phyloP scores from a whole-genome alignment of 2,888 invertebrate species.

The Himalopsyche japonica region DNA sequence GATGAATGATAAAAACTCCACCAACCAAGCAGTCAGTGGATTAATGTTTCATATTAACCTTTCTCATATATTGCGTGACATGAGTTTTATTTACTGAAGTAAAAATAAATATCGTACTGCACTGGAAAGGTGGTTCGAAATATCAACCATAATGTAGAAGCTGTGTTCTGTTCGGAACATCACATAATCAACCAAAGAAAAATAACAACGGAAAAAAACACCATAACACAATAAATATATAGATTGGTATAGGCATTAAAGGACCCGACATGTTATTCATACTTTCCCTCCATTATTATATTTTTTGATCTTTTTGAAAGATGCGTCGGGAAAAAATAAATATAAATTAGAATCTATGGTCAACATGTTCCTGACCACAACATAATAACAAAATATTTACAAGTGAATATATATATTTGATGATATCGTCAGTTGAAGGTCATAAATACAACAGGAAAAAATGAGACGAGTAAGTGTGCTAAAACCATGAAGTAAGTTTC shows the following conservation, averaged over 20 bases:
- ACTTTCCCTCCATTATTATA: conserved; percentile 1
- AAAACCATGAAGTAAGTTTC: too few relatives aligned
- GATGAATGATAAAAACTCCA: too few relatives aligned
- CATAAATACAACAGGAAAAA: too few relatives aligned
- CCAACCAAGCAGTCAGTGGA: too few relatives aligned
- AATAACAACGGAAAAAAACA: background rate
- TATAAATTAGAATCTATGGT: conserved; percentile 31
- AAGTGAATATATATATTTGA: too few relatives aligned
- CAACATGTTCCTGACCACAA: background rate
- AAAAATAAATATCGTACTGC: background rate
- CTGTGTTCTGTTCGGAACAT: background rate
- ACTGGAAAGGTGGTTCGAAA: background rate
- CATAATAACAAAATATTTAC: too few relatives aligned
- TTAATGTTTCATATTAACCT: too few relatives aligned
- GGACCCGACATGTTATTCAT: conserved; percentile 16
- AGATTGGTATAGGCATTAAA: conserved; percentile 1
- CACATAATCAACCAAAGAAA: conserved; percentile 8
- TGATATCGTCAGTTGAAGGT: too few relatives aligned
- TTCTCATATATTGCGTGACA: too few relatives aligned
- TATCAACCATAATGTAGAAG: background rate
- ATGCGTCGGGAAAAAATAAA: background rate
- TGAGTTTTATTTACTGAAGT: too few relatives aligned
- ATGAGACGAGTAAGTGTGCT: too few relatives aligned
- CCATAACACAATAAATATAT: background rate
- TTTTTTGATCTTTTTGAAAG: background rate